Conservation (phyloP, 2,113 vertebrate species). For the Balaenoptera acutorostrata region DNA sequence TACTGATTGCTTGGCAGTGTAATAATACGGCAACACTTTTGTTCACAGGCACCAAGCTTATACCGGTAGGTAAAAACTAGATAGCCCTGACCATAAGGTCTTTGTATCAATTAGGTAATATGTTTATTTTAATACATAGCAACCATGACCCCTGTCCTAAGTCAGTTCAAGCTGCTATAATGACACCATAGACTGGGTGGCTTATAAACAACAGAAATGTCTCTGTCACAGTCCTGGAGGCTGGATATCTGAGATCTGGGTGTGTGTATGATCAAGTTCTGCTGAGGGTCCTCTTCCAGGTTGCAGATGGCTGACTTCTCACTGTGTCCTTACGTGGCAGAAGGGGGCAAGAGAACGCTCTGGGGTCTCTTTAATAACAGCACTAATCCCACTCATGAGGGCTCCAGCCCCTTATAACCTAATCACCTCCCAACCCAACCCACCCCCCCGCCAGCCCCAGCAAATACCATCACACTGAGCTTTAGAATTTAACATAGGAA, state of each 20-base stretch:
- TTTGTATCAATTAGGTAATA: neutral
- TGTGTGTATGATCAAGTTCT: neutral
- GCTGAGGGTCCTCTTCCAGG: neutral
- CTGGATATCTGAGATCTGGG: neutral
- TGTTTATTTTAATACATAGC: neutral
- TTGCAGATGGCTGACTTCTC: neutral
- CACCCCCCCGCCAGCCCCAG: neutral
- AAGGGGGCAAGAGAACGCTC: neutral
- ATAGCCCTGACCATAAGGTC: rapidly evolving
- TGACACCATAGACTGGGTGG: neutral
- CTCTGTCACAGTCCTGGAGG: neutral
- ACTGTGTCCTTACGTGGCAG: too few species aligned
- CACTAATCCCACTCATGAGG: neutral
- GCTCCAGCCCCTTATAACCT: neutral
- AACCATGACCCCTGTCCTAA: neutral
- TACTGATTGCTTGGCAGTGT: neutral
- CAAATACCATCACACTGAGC: neutral
- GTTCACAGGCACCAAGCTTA: neutral
- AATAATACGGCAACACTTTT: neutral
- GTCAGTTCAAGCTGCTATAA: neutral
- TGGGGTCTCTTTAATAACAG: neutral
- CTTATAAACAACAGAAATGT: neutral
- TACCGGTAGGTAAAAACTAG: neutral
- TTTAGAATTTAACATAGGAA: neutral
- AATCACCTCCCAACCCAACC: neutral